These are phyloP conservation scores for Motacilla alba DNA, from an alignment of 2,113 vertebrate species.

Conservation along the genomic window DNA sequence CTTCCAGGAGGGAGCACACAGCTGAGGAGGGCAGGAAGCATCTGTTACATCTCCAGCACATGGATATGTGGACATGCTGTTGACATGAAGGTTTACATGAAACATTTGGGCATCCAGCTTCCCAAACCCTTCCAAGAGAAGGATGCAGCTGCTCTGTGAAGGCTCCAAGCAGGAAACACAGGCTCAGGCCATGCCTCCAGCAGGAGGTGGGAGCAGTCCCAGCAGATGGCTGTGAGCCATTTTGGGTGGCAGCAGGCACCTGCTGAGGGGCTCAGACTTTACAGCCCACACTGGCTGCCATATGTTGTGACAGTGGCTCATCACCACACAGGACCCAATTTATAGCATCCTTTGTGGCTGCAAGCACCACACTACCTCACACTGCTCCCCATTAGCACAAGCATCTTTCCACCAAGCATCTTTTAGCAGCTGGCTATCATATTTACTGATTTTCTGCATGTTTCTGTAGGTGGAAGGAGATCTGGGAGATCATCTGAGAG, in stretches of 20 bases:
- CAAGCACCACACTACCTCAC: not conserved
- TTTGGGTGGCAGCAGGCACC: conserved; percentile 35
- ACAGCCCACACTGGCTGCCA: conserved; percentile 30
- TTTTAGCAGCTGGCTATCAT: not conserved
- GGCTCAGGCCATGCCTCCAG: not conserved
- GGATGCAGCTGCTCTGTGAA: not conserved
- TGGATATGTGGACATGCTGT: not conserved
- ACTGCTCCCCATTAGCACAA: not conserved
- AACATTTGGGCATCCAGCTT: not conserved
- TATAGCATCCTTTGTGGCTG: not conserved
- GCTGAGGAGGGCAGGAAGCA: not conserved
- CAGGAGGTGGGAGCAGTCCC: conserved; percentile 31
- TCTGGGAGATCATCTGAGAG: not conserved
- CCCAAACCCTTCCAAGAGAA: not conserved
- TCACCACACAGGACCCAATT: conserved; percentile 9
- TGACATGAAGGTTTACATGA: not conserved
- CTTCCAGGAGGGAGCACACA: not conserved
- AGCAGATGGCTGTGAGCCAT: conserved; percentile 31
- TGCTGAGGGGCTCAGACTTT: not conserved
- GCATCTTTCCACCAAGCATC: not conserved
- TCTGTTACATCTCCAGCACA: not conserved
- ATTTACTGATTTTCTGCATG: not conserved
- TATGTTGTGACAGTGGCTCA: conserved; percentile 29
- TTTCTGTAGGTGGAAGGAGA: not conserved
- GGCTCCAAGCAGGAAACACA: not conserved